Conservation (phyloP, 2,113 vertebrate species). For the Colinus virginianus region DNA sequence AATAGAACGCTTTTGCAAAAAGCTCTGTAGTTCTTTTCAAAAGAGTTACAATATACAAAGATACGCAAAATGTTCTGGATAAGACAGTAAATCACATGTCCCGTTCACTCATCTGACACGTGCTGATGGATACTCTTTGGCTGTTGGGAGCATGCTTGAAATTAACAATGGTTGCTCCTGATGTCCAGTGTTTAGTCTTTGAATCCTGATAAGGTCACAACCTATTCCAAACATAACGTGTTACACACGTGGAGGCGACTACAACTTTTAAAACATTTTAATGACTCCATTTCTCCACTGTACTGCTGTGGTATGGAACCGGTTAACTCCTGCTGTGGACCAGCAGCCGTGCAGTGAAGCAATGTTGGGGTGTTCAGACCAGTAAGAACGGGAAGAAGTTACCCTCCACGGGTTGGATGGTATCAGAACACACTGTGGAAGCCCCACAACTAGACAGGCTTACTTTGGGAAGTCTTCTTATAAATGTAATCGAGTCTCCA, state of each 20-base stretch:
- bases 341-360: neutral
- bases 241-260: neutral
- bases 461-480: neutral
- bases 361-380: neutral
- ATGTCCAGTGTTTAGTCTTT: neutral
- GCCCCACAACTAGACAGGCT: neutral
- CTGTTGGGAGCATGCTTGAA: neutral
- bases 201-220: neutral
- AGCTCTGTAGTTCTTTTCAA: neutral
- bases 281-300: neutral
- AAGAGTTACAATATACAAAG: neutral
- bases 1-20: neutral
- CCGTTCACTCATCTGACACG: neutral
- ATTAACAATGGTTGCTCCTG: neutral
- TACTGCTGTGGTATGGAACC: neutral
- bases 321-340: neutral
- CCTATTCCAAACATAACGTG: neutral
- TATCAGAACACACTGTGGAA: neutral
- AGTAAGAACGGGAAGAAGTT: neutral
- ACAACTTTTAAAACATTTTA: neutral
- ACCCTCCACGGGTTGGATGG: neutral
- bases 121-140: neutral
- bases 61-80: neutral
- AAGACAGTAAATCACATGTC: neutral
- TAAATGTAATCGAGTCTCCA: neutral